Base-by-base conservation (phyloP, 1,140 invertebrate species). In the Patella vulgata region DNA sequence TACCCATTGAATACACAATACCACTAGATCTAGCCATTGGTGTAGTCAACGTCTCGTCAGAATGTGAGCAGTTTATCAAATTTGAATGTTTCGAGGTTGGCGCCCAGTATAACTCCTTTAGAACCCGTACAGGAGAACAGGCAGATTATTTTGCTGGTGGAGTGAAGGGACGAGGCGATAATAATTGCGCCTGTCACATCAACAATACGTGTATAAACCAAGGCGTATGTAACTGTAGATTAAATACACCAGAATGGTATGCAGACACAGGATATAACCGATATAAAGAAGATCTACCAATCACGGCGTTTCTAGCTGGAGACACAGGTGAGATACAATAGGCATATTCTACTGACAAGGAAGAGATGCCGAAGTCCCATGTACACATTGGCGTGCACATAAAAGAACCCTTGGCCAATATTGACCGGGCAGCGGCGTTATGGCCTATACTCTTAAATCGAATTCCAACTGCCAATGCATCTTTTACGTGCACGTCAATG, bases 211-310 rank as follows among this genome's bases (percentile, higher is more conserved):
- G 75, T 58, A 43, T 56, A 27, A 40, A 58, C 11, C n/a, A n/a
- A n/a, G n/a, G n/a, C n/a, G 28, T 40, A 3, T 80, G 78, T 59
- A 77, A 80, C 58, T 80, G 78, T 62, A 76, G 78, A 59, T 46
- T 56, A 3, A 80, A 80, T 54, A 74, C 78, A 57, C 43, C 59
- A 2, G 44, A 50, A 19, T 75, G 72, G 71, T 30, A 74, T 3
- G 46, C 55, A 3, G 78, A 80, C 59, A 60, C 63, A 39, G 78
- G 78, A 1, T 68, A 68, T 39, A 42, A 78, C n/a, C 73, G 67
- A 1, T 66, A 74, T 48, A 80, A 75, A 48, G 47, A 63, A n/a
- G 74, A 78, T 46, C 59, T 80, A 14, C 78, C 78, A 1, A 64
- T 80, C 5, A 67, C 63, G 12, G 67, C 62, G n/a, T 75, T 80